Evolutionary conservation across 1,140 invertebrate species (phyloP), one percentile per base, ranked within the genome.

Genomic region (Gonioctena quinquepunctata): DNA sequence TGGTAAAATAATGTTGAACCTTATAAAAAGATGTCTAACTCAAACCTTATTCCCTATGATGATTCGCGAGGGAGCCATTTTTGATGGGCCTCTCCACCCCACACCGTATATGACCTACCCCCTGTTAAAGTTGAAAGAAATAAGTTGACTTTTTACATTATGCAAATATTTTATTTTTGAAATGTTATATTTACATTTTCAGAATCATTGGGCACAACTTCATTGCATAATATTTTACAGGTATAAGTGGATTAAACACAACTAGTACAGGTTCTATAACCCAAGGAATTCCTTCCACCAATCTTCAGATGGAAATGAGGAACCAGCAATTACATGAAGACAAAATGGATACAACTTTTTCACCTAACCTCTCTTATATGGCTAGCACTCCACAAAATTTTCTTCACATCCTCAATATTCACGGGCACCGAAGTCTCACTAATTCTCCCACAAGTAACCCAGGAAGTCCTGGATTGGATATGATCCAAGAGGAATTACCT

Each of bases 401-500:
- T 23, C 22, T 59, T 8, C 83, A 72, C 74, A 84, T 68, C 76
- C 78, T 76, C 75, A 86, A 77, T 80, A 85, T 80, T 26, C 86
- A 76, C 80, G 86, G 85, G 62, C 89, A 83, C 68, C 83, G 84
- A 76, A 89, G 87, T 26, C 84, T 89, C 64, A 88, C 87, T 33
- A 88, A 88, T 74, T 87, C 86, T 0, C 86, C 87, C 0, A 88
- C 88, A 13, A 87, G 87, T 4, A 88, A 88, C 81, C 85, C 88
- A 27, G 84, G 89, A 63, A 88, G 90, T 76, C 88, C 90, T 62
- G 90, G 92, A 72, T 84, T 96, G 52, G 93, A 93, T 76, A 95
- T 95, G 88, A 96, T 96, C 52, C 92, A 93, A 79, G 94, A 96
- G 79, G 93, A 95, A 82, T 88, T 76, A 64, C 81, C 65, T 71